These are phyloP conservation scores for Gymnobelideus leadbeateri DNA, from an alignment of 2,113 vertebrate genomes.

Conservation along the genomic window DNA sequence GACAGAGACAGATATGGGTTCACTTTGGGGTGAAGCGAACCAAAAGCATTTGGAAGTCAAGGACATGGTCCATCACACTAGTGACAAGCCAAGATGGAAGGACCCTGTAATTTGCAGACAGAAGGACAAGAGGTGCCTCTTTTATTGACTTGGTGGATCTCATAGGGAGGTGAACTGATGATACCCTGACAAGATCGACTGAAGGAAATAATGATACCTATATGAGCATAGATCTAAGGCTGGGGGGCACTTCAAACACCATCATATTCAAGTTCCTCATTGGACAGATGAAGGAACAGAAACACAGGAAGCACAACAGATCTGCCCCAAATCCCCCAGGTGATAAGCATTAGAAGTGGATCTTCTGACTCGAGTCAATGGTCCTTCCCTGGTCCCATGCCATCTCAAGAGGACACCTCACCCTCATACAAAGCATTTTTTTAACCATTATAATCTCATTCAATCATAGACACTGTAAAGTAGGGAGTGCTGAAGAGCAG, in stretches of 20 bases:
- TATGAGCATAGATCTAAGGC: not conserved
- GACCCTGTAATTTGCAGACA: not conserved
- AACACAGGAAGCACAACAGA: not conserved
- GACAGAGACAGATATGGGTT: not conserved
- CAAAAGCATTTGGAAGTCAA: not conserved
- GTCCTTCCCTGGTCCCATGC: not conserved
- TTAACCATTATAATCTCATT: not conserved
- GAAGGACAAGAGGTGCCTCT: not conserved
- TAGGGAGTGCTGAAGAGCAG: not conserved
- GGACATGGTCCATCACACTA: not conserved
- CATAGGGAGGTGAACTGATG: not conserved
- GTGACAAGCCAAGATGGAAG: not conserved
- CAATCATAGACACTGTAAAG: not conserved
- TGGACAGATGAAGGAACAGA: not conserved
- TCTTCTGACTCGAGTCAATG: not conserved
- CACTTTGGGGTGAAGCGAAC: not conserved
- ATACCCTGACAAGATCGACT: not conserved
- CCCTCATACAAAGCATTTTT: not conserved
- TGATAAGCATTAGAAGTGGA: not conserved
- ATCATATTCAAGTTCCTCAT: not conserved
- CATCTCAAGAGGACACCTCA: not conserved
- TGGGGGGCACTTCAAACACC: not conserved
- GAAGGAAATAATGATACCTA: not conserved
- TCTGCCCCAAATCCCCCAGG: not conserved
- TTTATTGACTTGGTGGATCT: not conserved